phyloP scores from a whole-genome alignment of 30 jellyfish, hydroid and myxozoan genomes.

The Turritopsis rubra region DNA sequence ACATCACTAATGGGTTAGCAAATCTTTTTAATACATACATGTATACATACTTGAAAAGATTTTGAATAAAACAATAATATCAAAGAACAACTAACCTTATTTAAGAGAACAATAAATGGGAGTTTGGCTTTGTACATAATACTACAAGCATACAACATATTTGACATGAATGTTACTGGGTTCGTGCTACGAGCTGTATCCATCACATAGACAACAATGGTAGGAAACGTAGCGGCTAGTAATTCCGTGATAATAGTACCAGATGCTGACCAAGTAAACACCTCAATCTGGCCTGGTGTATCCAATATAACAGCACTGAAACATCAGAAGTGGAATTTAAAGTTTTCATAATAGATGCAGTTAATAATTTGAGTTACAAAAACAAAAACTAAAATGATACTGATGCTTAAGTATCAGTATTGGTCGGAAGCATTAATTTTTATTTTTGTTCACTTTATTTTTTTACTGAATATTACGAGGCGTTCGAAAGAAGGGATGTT shows the following conservation, averaged over 20 bases:
- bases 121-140: slow-evolving; percentile 70
- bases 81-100: slow-evolving; percentile 53
- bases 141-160: slow-evolving; percentile 96
- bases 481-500: no score
- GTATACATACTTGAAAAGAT: no score
- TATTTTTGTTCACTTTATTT: no score
- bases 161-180: slow-evolving; percentile 96
- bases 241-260: slow-evolving; percentile 90
- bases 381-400: no score
- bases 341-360: neutral
- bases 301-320: slow-evolving; percentile 68
- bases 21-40: no score
- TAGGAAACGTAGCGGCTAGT: slow-evolving; percentile 86
- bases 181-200: slow-evolving; percentile 86
- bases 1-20: no score
- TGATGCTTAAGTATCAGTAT: no score
- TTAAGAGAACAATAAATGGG: slow-evolving; percentile 84
- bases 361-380: no score
- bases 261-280: slow-evolving; percentile 99
- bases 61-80: no score
- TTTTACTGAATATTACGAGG: no score
- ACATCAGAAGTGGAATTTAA: no score
- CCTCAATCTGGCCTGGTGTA: slow-evolving; percentile 99
- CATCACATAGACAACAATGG: slow-evolving; percentile 86
- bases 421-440: no score